Evolutionary conservation across 2,888 invertebrate genomes (phyloP), one percentile per base, ranked within the genome.

Genomic region (Anagyrus pseudococci): DNA sequence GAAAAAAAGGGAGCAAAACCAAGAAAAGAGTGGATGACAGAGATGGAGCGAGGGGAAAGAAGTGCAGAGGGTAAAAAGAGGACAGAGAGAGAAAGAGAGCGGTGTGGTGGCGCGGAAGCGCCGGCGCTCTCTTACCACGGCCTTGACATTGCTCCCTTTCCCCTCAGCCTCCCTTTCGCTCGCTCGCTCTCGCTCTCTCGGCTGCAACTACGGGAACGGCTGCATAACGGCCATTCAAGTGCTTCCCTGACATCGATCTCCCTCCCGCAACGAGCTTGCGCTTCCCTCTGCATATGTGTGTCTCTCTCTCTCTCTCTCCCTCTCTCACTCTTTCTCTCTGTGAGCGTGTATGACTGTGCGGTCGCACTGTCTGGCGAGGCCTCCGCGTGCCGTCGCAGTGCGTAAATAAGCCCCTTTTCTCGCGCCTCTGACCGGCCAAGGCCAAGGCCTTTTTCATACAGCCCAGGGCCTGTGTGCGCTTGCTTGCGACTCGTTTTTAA

Each of bases 191-290:
- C n/a, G n/a, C n/a, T n/a, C n/a, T n/a, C n/a, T n/a, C n/a, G n/a
- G n/a, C n/a, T n/a, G n/a, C n/a, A n/a, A n/a, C n/a, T n/a, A n/a
- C 25, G n/a, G 26, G 6, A 23, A 41, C 20, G 20, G 40, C 58
- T 54, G 58, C 48, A 54, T 44, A 49, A 58, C 62, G 56, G 52
- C 41, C 53, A 64, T 57, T 64, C 64, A 57, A 64, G 64, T 64
- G 64, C 64, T 60, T 64, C 60, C 56, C 57, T 48, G 4, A 41
- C n/a, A 6, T 15, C 41, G 6, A 7, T 4, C 29, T 7, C 10
- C 29, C 44, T 17, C 43, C 19, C 22, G 44, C 44, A 15, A 23
- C 15, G 15, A n/a, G n/a, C n/a, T n/a, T n/a, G 26, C 23, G 48
- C 23, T 29, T 7, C 29, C 29, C 4, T 29, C 29, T 4, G 10